Evolutionary conservation across 2,797 vertebrate species (phyloP), one percentile per base, ranked within the genome.

Genomic region (Hipposideros larvatus): DNA sequence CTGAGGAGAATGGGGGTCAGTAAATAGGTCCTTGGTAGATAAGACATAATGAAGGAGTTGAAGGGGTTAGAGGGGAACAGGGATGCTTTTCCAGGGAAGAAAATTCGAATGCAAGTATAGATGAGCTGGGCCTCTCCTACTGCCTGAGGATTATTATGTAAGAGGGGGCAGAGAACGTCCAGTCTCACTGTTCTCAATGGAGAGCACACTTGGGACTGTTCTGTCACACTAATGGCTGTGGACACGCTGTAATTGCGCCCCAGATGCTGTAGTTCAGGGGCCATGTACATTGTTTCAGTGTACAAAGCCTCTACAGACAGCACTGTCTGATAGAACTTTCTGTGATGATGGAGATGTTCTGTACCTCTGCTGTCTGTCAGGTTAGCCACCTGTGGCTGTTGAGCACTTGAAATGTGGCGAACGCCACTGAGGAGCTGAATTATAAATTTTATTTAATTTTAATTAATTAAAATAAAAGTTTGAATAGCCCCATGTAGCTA

Each of bases 381-480:
- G 13, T n/a, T 31, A 96, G 70, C 48, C 51, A 18, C 34, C 2
- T 3, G 11, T 59, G 26, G 57, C 22, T 55, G 2, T 6, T 74
- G 43, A 87, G 18, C 37, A 26, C 21, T 65, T 94, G 51, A 82
- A 78, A 74, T 41, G 1, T 77, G 65, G 41, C 26, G 41, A 31
- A 41, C 48, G 28, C 55, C 14, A 84, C 41, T 3, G 2, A 82
- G 31, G 65, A 55, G 43, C 24, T 79, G 48, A 55, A 34, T 75
- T 80, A 75, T 65, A 70, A 22, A 86, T 78, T 89, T n/a, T 68
- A 55, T 84, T 61, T 91, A 34, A n/a, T 53, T 85, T 84, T 80
- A 86, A 73, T 80, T 85, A 74, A 68, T 93, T 53, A 26, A 90
- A 87, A 53, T 51, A 14, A 51, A 15, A 51, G 48, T 51, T 51